These are phyloP conservation scores for Limnothrissa miodon DNA, from an alignment of 2,113 vertebrate species.

Conservation along the genomic window DNA sequence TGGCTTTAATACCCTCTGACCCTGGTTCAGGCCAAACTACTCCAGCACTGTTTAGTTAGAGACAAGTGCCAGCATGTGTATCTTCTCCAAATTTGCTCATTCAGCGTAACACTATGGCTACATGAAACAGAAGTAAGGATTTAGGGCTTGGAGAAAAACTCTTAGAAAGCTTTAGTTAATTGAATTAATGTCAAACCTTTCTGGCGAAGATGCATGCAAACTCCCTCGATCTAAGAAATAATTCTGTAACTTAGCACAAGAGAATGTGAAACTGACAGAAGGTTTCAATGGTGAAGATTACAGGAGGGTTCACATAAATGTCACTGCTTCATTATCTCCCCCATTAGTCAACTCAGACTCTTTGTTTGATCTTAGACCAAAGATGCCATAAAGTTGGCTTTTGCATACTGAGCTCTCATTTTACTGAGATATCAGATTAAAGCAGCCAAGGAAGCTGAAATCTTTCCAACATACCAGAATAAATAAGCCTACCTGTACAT, in stretches of 20 bases:
- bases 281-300: not conserved
- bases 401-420: not conserved
- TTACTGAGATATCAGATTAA: too few species aligned
- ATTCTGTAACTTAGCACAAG: not conserved
- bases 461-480: too few species aligned
- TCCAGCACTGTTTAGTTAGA: not conserved
- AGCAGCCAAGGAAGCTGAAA: too few species aligned
- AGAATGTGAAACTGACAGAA: not conserved
- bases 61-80: not conserved
- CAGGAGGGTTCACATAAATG: not conserved
- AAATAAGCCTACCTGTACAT: too few species aligned
- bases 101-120: not conserved
- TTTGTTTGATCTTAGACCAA: not conserved
- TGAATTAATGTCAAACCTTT: not conserved
- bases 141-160: slow-evolving; percentile 2
- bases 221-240: not conserved
- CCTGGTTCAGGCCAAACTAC: not conserved
- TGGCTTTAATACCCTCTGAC: not conserved
- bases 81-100: not conserved
- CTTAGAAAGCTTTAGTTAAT: not conserved
- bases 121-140: not conserved
- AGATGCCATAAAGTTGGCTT: not conserved
- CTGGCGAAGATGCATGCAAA: not conserved
- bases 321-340: not conserved
- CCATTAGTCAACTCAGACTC: not conserved